Evolutionary conservation across 2,113 vertebrate species (phyloP).

Genomic region (Thalassoma bifasciatum): DNA sequence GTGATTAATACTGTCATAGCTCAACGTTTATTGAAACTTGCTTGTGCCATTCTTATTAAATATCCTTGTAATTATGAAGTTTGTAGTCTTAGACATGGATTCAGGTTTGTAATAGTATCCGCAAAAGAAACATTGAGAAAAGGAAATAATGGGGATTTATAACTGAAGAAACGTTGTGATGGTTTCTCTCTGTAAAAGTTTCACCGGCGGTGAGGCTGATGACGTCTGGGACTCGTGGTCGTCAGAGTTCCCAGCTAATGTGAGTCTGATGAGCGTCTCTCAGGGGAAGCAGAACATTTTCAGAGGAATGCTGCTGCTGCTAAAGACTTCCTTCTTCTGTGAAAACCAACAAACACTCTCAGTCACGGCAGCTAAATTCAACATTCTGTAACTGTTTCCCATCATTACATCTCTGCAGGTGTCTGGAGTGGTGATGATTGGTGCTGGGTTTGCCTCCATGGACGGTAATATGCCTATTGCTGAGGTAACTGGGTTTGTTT

Average conservation of each 20-base stretch:
- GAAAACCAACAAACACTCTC: constrained; percentile 3
- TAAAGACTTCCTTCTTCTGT: constrained; percentile 18
- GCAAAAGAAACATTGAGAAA: too few species aligned
- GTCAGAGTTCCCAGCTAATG: constrained; percentile 29
- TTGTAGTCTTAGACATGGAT: too few species aligned
- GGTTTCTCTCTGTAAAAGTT: neutral
- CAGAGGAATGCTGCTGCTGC: constrained; percentile 49
- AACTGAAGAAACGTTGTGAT: too few species aligned
- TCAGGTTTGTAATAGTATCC: too few species aligned
- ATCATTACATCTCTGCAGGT: constrained; percentile 50
- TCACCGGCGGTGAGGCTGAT: neutral
- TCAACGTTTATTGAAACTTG: too few species aligned
- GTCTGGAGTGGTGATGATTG: constrained; percentile 73
- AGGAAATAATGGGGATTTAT: too few species aligned
- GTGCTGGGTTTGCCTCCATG: constrained; percentile 62
- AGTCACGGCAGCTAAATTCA: neutral
- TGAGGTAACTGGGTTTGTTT: constrained; percentile 41
- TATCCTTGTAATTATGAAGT: too few species aligned
- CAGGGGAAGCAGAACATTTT: constrained; percentile 28
- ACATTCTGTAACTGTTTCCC: neutral
- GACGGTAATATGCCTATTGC: constrained; percentile 47
- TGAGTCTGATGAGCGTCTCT: constrained; percentile 28
- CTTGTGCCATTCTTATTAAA: too few species aligned
- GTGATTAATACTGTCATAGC: too few species aligned
- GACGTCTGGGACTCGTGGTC: constrained; percentile 5